Conservation (phyloP, 1,140 invertebrate genomes). For the Hyles vespertilio region DNA sequence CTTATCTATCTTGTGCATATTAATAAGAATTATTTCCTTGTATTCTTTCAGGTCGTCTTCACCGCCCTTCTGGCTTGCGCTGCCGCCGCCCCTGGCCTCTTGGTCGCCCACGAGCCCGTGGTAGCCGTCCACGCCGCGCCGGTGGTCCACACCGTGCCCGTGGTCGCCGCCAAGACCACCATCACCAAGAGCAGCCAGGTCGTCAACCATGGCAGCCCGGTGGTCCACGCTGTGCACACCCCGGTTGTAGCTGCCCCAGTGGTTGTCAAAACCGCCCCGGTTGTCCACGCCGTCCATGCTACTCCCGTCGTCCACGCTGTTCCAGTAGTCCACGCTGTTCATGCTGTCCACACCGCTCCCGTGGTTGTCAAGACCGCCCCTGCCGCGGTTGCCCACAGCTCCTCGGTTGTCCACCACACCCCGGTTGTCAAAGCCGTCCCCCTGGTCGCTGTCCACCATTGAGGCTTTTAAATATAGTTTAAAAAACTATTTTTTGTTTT, state of each 20-base stretch:
- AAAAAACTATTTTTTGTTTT: conserved; percentile 2
- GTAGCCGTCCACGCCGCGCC: conserved; percentile 48
- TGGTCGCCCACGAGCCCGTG: conserved; percentile 54
- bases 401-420: conserved; percentile 63
- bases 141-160: conserved; percentile 45
- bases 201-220: conserved; percentile 23
- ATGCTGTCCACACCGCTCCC: conserved; percentile 23
- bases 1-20: background rate
- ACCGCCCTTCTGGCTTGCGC: conserved; percentile 75
- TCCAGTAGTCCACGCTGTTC: conserved; percentile 38
- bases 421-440: conserved; percentile 75
- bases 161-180: conserved; percentile 10
- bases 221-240: conserved; percentile 45
- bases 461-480: conserved; percentile 9
- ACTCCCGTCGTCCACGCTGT: conserved; percentile 56
- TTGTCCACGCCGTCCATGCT: conserved; percentile 54
- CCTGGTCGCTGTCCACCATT: conserved; percentile 70
- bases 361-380: conserved; percentile 60
- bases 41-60: conserved; percentile 58
- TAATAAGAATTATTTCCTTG: background rate
- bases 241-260: conserved; percentile 53
- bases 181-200: conserved; percentile 15
- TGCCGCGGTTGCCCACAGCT: conserved; percentile 52
- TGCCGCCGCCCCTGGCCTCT: conserved; percentile 67
- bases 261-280: conserved; percentile 54